Percentiles rank a stretch among this genome's conserved stretches.
Conservation (phyloP, 2,113 vertebrate genomes). For the Indicator maculatus region DNA sequence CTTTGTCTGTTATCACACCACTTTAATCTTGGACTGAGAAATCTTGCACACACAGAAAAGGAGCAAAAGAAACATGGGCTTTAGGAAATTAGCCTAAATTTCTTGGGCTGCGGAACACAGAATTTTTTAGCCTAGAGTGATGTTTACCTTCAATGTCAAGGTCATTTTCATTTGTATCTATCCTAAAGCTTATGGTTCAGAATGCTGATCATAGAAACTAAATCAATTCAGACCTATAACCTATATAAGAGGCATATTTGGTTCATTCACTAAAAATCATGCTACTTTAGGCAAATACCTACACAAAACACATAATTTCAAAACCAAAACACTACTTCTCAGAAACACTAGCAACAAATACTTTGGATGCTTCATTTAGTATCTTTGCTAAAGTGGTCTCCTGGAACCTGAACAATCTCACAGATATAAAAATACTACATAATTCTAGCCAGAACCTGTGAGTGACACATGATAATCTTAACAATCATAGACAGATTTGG, state of each 20-base stretch:
- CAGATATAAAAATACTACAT: not conserved
- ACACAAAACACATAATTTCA: rapidly evolving
- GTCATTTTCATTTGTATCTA: not conserved
- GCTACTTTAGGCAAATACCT: not conserved
- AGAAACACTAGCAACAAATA: not conserved
- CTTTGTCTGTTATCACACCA: not conserved
- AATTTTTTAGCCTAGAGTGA: not conserved
- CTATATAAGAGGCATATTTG: not conserved
- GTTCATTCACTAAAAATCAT: not conserved
- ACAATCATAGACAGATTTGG: not conserved
- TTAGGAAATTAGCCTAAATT: not conserved
- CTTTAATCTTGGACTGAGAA: not conserved
- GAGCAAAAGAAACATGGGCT: not conserved
- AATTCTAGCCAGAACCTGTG: not conserved
- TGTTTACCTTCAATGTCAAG: not conserved
- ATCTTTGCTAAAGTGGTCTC: not conserved
- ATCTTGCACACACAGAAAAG: not conserved
- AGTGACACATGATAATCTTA: not conserved
- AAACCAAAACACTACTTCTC: not conserved
- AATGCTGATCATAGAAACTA: not conserved
- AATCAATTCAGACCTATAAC: not conserved
- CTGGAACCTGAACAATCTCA: not conserved
- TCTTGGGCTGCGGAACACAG: not conserved
- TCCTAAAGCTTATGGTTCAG: not conserved
- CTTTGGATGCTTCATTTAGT: not conserved